Conservation (phyloP, 2,797 vertebrate species). For the Enteromius unitaeniatus region DNA sequence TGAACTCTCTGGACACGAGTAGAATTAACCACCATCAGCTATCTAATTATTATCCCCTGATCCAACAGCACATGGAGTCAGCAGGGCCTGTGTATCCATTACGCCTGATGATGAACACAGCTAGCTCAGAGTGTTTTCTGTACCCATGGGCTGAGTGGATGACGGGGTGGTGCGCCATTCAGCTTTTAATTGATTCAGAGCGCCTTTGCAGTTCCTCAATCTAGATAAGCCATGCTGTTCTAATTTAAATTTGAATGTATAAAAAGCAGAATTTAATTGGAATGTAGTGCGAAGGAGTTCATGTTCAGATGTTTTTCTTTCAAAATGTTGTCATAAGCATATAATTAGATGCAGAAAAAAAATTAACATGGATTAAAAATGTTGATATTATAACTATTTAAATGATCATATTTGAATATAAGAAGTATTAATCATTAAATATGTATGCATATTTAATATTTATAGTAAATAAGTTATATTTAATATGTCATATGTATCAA, state of each 20-base stretch:
- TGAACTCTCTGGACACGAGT: conserved; percentile 32
- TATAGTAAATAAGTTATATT: not conserved
- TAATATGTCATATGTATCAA: not conserved
- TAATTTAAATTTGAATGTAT: not conserved
- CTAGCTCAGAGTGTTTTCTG: conserved; percentile 19
- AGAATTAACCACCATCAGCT: conserved; percentile 40
- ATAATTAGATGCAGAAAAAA: not conserved
- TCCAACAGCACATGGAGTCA: conserved; percentile 31
- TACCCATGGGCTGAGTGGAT: conserved; percentile 9
- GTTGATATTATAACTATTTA: not conserved
- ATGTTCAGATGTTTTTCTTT: not conserved
- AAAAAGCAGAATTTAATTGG: not conserved
- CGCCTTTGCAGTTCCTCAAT: not conserved
- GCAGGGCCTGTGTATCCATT: not conserved
- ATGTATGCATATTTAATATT: not conserved
- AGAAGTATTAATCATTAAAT: not conserved
- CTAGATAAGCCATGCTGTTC: not conserved
- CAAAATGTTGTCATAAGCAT: not conserved
- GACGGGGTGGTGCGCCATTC: not conserved
- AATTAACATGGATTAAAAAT: not conserved
- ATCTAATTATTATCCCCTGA: conserved; percentile 42
- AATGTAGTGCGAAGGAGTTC: not conserved
- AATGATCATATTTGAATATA: not conserved
- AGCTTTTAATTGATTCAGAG: not conserved
- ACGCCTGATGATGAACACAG: conserved; percentile 1